Evolutionary conservation across 1,140 invertebrate genomes (phyloP), one percentile per base, ranked within the genome.

Genomic region (Atopsyche davidsoni): DNA sequence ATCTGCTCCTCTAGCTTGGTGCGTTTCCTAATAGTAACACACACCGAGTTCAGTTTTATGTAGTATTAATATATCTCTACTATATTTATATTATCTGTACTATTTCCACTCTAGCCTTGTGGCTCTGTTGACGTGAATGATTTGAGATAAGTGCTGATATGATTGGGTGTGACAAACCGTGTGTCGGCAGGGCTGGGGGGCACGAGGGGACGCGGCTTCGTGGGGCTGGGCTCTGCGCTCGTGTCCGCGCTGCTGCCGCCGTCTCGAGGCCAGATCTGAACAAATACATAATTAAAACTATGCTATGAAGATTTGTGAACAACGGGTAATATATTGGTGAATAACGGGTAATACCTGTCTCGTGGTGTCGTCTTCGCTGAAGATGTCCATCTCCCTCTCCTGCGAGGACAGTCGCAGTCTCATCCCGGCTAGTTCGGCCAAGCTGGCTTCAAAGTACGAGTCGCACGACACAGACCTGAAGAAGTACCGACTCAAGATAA

Each of bases 401-500:
- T 90, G 87, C 10, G 88, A 77, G 51, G 89, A 86, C 59, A 91
- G 87, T 39, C 89, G 85, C 7, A 92, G 68, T 31, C 87, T 80
- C 64, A 91, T 82, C 58, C 89, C 87, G 25, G 86, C 88, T 22
- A 92, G 72, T 69, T 91, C 88, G 17, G 69, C 68, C 47, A 72
- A 68, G 67, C 71, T 72, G 58, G 69, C 67, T 72, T 93, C 89
- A 72, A 95, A 95, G 68, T 94, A 95, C 1, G 90, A 94, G 67
- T 95, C 91, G 64, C 93, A 91, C 0, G 89, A 93, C 0, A 90
- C 86, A 1, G 88, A 92, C 42, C 85, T 75, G 55, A n/a, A n/a
- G n/a, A n/a, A n/a, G n/a, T n/a, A n/a, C n/a, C n/a, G n/a, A n/a
- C n/a, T n/a, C n/a, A n/a, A n/a, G n/a, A n/a, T n/a, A n/a, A n/a